phyloP scores from a whole-genome alignment of 2,113 vertebrate genomes.

The Gymnobelideus leadbeateri region DNA sequence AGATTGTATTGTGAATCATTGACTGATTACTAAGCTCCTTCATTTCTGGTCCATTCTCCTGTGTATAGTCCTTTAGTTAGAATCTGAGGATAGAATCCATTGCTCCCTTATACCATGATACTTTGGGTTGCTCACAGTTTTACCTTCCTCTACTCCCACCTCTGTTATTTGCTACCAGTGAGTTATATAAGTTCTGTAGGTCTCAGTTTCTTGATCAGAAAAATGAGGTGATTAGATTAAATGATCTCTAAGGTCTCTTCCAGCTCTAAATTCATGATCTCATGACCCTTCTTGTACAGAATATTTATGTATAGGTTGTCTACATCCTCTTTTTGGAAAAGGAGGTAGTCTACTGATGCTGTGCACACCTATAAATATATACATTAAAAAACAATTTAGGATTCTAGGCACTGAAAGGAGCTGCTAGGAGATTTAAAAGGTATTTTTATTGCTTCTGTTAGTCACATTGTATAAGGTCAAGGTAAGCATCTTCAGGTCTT shows the following conservation, averaged over 20 bases:
- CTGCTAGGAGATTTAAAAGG: not conserved
- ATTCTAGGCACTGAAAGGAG: not conserved
- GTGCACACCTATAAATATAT: not conserved
- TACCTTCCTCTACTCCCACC: too few species aligned
- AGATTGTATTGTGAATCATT: not conserved
- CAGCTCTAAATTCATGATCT: not conserved
- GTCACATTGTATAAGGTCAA: not conserved
- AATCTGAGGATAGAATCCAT: too few species aligned
- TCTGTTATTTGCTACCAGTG: not conserved
- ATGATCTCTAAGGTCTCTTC: not conserved
- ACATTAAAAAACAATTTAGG: not conserved
- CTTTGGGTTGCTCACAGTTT: too few species aligned
- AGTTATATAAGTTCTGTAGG: not conserved
- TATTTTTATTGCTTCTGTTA: not conserved
- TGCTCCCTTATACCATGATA: too few species aligned
- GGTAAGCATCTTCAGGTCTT: not conserved
- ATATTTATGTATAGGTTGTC: not conserved
- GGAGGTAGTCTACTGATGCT: not conserved
- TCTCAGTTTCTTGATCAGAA: not conserved
- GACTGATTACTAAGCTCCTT: not conserved
- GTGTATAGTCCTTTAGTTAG: too few species aligned
- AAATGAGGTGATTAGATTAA: not conserved
- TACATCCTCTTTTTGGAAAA: constrained; percentile 33
- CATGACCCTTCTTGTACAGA: constrained; percentile 15
- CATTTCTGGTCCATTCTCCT: not conserved